Base-by-base conservation (phyloP, 1,140 invertebrate genomes). In the Drosophila yakuba region DNA sequence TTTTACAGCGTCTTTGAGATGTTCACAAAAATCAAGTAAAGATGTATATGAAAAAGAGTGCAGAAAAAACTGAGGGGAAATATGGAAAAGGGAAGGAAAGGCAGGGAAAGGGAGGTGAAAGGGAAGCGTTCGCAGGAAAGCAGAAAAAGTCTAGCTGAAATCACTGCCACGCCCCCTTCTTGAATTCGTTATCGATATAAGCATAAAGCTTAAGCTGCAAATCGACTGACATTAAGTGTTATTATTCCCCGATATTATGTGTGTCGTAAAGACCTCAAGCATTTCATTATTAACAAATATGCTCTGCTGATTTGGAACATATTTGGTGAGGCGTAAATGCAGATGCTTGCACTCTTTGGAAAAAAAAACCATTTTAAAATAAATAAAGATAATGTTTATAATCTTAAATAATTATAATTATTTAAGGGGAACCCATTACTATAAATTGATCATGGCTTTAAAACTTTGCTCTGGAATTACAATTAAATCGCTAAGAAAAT, bases 1-100 rank as follows among this genome's bases (percentile, higher is more conserved):
- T 89, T 88, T 88, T 83, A 88, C 75, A 88, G 60, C 76, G 76
- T 62, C 74, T 74, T 73, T 73, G 41, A 74, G 57, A 62, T 66
- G 69, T 72, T 78, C 67, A 47, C 62, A 80, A 44, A 63, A 52
- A 59, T 61, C 48, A 63, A 41, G 25, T n/a, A 12, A 15, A 12
- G 17, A 32, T 20, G 59, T n/a, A 28, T 28, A 17, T 32, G 28
- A 7, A 32, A 32, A 32, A 8, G 28, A 10, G 28, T 32, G 28
- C 28, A 32, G 1, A 8, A 32, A 32, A 32, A 7, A 8, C 7
- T 3, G 28, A 1, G 28, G 2, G 28, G 28, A 50, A 61, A 68
- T 38, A 14, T 38, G 12, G 36, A 59, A 41, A 35, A 11, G 20
- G 3, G 11, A 28, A n/a, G 17, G 1, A 11, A n/a, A 17, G 28